Evolutionary conservation across 2,888 invertebrate species (phyloP).

Genomic region (Andrena bucephala): DNA sequence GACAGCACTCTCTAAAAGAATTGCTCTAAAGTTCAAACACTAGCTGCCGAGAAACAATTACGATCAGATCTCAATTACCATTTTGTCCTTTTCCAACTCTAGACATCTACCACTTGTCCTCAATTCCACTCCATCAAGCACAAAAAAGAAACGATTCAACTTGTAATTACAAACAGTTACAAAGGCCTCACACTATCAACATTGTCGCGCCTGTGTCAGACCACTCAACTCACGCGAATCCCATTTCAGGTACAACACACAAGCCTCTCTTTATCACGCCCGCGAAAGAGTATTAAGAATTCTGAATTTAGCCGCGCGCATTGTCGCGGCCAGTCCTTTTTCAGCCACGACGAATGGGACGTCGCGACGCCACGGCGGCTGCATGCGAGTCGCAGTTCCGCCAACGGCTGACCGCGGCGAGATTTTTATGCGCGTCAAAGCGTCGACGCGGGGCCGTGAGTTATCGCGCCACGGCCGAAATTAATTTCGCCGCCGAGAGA

Average conservation of each 20-base stretch:
- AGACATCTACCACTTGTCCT: too few relatives aligned
- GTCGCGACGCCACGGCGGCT: slow-evolving; percentile 49
- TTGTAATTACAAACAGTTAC: not conserved
- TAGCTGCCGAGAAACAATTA: not conserved
- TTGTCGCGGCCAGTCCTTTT: slow-evolving; percentile 42
- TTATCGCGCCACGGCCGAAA: slow-evolving; percentile 75
- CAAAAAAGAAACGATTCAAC: too few relatives aligned
- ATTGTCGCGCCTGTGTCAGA: not conserved
- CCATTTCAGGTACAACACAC: not conserved
- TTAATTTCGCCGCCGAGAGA: slow-evolving; percentile 72
- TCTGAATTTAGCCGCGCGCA: slow-evolving; percentile 30
- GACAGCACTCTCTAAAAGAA: not conserved
- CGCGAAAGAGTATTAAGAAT: slow-evolving; percentile 15
- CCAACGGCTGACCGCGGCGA: slow-evolving; percentile 65
- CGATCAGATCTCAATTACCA: too few relatives aligned
- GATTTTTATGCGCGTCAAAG: slow-evolving; percentile 77
- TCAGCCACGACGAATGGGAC: slow-evolving; percentile 48
- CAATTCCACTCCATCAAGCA: too few relatives aligned
- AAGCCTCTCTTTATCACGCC: not conserved
- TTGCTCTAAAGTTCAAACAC: not conserved
- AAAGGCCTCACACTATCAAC: not conserved
- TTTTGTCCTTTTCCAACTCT: too few relatives aligned
- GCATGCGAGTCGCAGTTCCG: slow-evolving; percentile 46
- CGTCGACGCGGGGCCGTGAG: slow-evolving; percentile 75
- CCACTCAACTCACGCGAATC: not conserved